Evolutionary conservation across 1,140 invertebrate genomes (phyloP).

Genomic region (Trinorchestia longiramus): DNA sequence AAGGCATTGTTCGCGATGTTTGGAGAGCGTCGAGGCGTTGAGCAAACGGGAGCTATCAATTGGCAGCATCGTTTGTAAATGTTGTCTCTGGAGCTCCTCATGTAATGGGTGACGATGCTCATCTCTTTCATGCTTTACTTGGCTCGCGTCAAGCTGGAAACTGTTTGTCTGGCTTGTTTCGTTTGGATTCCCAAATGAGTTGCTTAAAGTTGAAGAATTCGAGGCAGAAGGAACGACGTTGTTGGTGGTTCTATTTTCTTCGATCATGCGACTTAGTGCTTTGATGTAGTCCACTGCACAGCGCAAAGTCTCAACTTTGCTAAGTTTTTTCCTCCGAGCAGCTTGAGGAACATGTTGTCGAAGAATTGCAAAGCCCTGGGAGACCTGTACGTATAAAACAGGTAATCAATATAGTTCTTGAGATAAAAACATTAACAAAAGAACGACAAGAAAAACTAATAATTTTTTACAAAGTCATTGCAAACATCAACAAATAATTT

Average conservation of each 20-base stretch:
- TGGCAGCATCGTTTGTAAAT: constrained; percentile 45
- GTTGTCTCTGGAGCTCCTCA: constrained; percentile 29
- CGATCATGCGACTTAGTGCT: constrained; percentile 84
- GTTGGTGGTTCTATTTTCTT: constrained; percentile 44
- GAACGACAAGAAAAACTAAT: too few relatives aligned
- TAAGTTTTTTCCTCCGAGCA: constrained; percentile 86
- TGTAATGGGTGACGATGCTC: constrained; percentile 44
- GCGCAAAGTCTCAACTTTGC: constrained; percentile 94
- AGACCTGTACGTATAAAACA: constrained; percentile 68
- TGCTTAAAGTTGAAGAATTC: neutral
- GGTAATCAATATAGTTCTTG: neutral
- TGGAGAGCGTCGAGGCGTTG: constrained; percentile 40
- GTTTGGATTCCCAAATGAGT: neutral
- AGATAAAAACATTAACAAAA: neutral
- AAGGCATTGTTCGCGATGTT: constrained; percentile 40
- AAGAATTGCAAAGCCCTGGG: constrained; percentile 71
- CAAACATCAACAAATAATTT: too few relatives aligned
- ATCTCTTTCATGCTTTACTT: constrained; percentile 42
- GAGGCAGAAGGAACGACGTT: neutral
- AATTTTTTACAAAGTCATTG: too few relatives aligned
- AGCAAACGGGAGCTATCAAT: constrained; percentile 38
- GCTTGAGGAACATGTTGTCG: constrained; percentile 71
- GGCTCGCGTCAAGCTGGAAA: neutral
- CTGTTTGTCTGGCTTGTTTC: neutral
- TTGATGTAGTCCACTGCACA: constrained; percentile 95